phyloP scores from a whole-genome alignment of 2,888 invertebrate species.

The Habroteleia sp. region DNA sequence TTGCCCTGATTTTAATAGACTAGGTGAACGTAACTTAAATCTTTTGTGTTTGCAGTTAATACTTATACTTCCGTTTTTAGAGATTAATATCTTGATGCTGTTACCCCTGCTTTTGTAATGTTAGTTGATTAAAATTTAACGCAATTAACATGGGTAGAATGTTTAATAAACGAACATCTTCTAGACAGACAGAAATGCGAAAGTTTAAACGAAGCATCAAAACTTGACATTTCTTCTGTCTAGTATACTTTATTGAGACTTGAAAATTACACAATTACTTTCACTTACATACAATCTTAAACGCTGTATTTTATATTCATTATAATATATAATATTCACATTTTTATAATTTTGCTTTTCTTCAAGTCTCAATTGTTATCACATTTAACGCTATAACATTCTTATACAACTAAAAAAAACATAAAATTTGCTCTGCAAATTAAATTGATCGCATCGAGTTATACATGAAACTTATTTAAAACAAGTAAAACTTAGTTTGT shows the following conservation, averaged over 20 bases:
- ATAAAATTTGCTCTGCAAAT: slow-evolving; percentile 37
- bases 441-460: slow-evolving; percentile 1
- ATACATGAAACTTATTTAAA: slow-evolving; percentile 1
- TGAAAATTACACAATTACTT: not conserved
- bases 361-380: slow-evolving; percentile 4
- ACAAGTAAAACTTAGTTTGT: too few species aligned
- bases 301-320: not conserved
- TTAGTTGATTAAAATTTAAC: slow-evolving; percentile 4
- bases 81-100: slow-evolving; percentile 1
- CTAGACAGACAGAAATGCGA: too few species aligned
- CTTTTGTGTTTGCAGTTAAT: slow-evolving; percentile 21
- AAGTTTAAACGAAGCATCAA: too few species aligned
- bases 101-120: not conserved
- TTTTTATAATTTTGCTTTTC: not conserved
- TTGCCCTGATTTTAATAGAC: slow-evolving; percentile 60
- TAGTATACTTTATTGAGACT: too few species aligned
- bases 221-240: too few species aligned
- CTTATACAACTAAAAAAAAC: slow-evolving; percentile 6
- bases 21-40: slow-evolving; percentile 50
- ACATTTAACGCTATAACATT: slow-evolving; percentile 11
- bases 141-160: not conserved
- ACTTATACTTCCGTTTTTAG: not conserved
- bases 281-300: not conserved
- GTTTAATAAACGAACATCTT: too few species aligned
- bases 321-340: too few species aligned